phyloP scores from a whole-genome alignment of 2,888 invertebrate genomes.

The Sphinx pinastri region DNA sequence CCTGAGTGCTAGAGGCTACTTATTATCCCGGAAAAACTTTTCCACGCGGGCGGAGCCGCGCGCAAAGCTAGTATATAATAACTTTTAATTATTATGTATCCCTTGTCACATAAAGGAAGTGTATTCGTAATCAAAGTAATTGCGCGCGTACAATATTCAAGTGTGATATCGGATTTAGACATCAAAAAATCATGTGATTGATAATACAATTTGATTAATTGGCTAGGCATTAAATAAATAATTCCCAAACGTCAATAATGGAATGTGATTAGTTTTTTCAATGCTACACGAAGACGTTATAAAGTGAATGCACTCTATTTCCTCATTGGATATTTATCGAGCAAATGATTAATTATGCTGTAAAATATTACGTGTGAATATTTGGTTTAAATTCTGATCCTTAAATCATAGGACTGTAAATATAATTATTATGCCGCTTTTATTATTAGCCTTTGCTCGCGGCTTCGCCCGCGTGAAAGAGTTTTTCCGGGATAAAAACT shows the following conservation, averaged over 20 bases:
- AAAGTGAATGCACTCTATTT: conserved; percentile 15
- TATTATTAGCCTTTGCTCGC: too few relatives aligned
- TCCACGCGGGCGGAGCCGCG: too few relatives aligned
- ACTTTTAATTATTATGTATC: not conserved
- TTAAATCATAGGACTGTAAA: too few relatives aligned
- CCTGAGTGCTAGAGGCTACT: too few relatives aligned
- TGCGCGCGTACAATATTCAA: conserved; percentile 23
- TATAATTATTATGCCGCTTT: too few relatives aligned
- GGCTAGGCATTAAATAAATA: conserved; percentile 28
- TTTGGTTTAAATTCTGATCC: too few relatives aligned
- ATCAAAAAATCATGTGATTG: conserved; percentile 31
- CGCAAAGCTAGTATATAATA: too few relatives aligned
- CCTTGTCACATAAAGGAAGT: conserved; percentile 12
- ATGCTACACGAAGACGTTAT: not conserved
- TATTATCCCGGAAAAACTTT: too few relatives aligned
- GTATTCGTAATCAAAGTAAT: conserved; percentile 21
- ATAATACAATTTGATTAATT: conserved; percentile 30
- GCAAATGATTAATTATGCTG: not conserved
- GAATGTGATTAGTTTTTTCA: not conserved
- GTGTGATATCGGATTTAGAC: conserved; percentile 27
- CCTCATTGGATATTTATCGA: not conserved
- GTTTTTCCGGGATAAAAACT: too few relatives aligned
- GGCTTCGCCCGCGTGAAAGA: too few relatives aligned
- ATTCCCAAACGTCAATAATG: conserved; percentile 20
- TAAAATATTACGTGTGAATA: too few relatives aligned